phyloP scores from a whole-genome alignment of 2,113 vertebrate genomes.

The Mionectes macconnelli region DNA sequence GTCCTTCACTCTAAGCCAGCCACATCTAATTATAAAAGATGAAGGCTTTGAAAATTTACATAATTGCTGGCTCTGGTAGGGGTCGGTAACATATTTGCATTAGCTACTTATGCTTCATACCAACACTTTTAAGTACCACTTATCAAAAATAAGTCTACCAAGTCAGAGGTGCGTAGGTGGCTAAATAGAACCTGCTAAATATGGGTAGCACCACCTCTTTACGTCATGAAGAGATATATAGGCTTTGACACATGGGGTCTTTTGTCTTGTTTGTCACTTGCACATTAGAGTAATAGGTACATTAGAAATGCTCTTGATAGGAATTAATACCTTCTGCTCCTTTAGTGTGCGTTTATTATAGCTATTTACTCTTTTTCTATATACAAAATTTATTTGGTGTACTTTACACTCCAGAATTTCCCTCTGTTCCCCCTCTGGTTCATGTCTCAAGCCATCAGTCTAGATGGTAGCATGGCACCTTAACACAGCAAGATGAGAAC shows the following conservation, averaged over 20 bases:
- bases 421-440: not conserved
- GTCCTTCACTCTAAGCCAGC: conserved; percentile 71
- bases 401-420: conserved; percentile 15
- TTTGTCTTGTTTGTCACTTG: conserved; percentile 62
- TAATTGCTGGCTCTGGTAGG: conserved; percentile 81
- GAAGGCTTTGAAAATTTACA: conserved; percentile 81
- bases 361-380: not conserved
- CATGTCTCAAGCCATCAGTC: conserved; percentile 29
- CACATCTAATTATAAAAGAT: conserved; percentile 82
- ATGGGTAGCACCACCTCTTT: conserved; percentile 62
- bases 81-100: conserved; percentile 85
- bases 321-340: conserved; percentile 46
- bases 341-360: conserved; percentile 31
- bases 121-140: conserved; percentile 82
- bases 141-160: conserved; percentile 78
- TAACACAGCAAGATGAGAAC: conserved; percentile 21
- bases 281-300: conserved; percentile 55
- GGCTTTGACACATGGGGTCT: conserved; percentile 65
- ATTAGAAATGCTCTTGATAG: conserved; percentile 57
- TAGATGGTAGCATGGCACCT: conserved; percentile 4
- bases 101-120: conserved; percentile 82
- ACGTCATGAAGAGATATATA: conserved; percentile 29
- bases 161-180: conserved; percentile 77
- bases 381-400: conserved; percentile 16
- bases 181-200: conserved; percentile 76